Percentiles rank a stretch among this genome's conserved stretches.
Conservation (phyloP, 2,113 vertebrate species). For the Taurulus bubalis region DNA sequence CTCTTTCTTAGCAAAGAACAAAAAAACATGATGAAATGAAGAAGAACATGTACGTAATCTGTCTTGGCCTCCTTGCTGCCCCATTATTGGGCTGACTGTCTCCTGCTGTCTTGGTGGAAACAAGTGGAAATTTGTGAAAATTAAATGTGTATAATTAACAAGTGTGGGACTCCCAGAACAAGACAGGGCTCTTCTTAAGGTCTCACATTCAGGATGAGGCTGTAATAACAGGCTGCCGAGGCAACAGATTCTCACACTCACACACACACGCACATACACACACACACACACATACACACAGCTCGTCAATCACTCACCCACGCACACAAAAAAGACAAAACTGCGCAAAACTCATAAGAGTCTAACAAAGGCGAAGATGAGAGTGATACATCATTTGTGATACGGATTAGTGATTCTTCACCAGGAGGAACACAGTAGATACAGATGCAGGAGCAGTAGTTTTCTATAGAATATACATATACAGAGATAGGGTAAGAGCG, state of each 20-base stretch:
- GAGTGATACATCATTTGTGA: conserved; percentile 22
- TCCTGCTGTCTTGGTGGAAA: conserved; percentile 43
- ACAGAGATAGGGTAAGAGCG: conserved; percentile 75
- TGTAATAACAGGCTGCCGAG: conserved; percentile 71
- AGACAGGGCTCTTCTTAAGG: conserved; percentile 57
- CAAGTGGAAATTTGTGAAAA: conserved; percentile 58
- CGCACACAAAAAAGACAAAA: conserved; percentile 29
- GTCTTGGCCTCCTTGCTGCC: conserved; percentile 28
- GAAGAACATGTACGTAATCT: conserved; percentile 33
- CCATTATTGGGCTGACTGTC: conserved; percentile 33
- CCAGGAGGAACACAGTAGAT: conserved; percentile 53
- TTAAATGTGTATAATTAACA: conserved; percentile 69
- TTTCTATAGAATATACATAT: conserved; percentile 54
- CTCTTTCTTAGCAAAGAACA: conserved; percentile 21
- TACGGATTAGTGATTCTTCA: conserved; percentile 40
- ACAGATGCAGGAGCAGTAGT: conserved; percentile 56
- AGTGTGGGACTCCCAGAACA: conserved; percentile 53
- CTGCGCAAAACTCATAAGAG: conserved; percentile 22
- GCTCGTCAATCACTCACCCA: conserved; percentile 46
- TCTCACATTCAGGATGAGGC: conserved; percentile 56
- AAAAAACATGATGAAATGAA: conserved; percentile 17
- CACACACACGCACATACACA: conserved; percentile 37
- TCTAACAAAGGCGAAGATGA: conserved; percentile 42
- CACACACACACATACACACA: conserved; percentile 8
- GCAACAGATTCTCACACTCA: conserved; percentile 38